Base-by-base conservation (phyloP, 2,113 vertebrate species). In the Cercopithecus mona region DNA sequence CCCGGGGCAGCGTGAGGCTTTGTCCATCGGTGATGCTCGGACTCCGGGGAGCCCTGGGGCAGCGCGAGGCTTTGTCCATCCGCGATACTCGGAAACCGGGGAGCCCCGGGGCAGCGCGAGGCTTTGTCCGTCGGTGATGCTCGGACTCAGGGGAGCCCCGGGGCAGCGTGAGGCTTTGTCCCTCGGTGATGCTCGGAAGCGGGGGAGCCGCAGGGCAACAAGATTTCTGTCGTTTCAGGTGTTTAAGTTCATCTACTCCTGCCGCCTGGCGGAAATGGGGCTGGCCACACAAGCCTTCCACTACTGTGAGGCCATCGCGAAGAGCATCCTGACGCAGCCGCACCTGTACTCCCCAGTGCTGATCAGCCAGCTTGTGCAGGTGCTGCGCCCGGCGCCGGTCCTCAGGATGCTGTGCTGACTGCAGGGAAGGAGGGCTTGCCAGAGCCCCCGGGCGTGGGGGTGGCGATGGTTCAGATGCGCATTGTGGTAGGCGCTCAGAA, bases 221-320 rank as follows among this genome's bases (percentile, higher is more conserved):
- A 0, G 3, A 5, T 18, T 5, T 45, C 11, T 61, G 5, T 38
- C 6, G 6, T 82, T 79, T 27, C 14, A 99, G 99, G 99, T 99
- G 93, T 99, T 99, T 96, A 99, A 99, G 93, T 99, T 99, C 98
- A 99, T 99, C 98, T 99, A 99, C 68, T 99, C 99, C 27, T 99
- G 99, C 96, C 99, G 99, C 16, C 98, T 99, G 96, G 99, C 99
- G 14, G 99, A 99, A 96, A 98, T 99, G 80, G 99, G 99, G 5
- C 99, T 99, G 0, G 99, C 99, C 43, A 99, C 99, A 2, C 99
- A 99, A 97, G 99, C 99, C 87, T 99, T 99, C 95, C 99, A 99
- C 96, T 99, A 99, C 97, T 99, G 99, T 59, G 99, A 99, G 97
- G 99, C 99, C n/a, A 99, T 99, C 64, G 99, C 99, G n/a, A 99